These are phyloP conservation scores for Morbakka virulenta DNA, from an alignment of 30 jellyfish, hydroid and myxozoan genomes.

Conservation along the genomic window DNA sequence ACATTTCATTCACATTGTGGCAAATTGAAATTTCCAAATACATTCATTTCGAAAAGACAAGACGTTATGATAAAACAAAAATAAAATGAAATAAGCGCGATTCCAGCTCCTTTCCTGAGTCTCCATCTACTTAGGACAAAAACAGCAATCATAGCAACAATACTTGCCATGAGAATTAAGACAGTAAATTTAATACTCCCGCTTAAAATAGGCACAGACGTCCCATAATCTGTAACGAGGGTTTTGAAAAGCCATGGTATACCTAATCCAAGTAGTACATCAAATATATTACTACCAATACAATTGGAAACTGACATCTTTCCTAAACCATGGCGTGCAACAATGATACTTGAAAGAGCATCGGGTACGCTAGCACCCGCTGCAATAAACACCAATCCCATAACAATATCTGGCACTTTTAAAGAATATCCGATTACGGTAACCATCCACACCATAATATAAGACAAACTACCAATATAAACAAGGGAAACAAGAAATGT, in stretches of 20 bases:
- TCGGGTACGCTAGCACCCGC: conserved; percentile 98
- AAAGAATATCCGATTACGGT: conserved; percentile 79
- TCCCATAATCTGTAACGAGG: conserved; percentile 64
- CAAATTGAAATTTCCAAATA: conserved; percentile 54
- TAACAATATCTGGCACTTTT: conserved; percentile 90
- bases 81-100: conserved; percentile 49
- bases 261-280: conserved; percentile 91
- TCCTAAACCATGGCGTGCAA: conserved; percentile 90
- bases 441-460: conserved; percentile 94
- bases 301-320: conserved; percentile 95
- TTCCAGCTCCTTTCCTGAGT: conserved; percentile 67
- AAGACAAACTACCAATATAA: conserved; percentile 81
- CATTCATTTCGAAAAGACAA: conserved; percentile 67
- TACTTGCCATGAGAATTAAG: conserved; percentile 68
- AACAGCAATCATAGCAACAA: conserved; percentile 63
- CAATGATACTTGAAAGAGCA: conserved; percentile 91
- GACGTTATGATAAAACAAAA: conserved; percentile 62
- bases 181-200: conserved; percentile 76
- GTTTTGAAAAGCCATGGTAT: conserved; percentile 96
- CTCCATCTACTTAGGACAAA: conserved; percentile 69
- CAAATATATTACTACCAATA: conserved; percentile 96
- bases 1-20: conserved; percentile 60
- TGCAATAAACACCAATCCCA: conserved; percentile 91
- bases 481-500: conserved; percentile 74
- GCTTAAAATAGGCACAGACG: conserved; percentile 69